Evolutionary conservation across 2,888 invertebrate species (phyloP).

Genomic region (Drosophila melanocephala): DNA sequence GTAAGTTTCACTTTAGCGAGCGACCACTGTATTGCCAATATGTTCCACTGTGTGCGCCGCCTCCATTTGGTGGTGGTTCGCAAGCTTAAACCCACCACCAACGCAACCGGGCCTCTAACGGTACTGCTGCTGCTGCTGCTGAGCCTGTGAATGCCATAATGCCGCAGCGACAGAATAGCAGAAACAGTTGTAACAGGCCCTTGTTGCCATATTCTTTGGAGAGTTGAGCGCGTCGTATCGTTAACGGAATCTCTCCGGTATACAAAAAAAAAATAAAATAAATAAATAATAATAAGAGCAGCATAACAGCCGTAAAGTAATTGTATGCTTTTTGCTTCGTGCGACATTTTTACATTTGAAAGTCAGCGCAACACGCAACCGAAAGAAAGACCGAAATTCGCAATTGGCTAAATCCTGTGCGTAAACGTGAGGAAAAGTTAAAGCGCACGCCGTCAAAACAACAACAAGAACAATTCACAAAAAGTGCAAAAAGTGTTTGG

Average conservation of each 20-base stretch:
- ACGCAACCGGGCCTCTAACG: constrained; percentile 28
- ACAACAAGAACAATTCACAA: constrained; percentile 69
- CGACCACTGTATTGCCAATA: constrained; percentile 11
- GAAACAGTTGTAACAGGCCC: constrained; percentile 15
- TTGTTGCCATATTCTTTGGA: constrained; percentile 46
- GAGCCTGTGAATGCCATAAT: constrained; percentile 45
- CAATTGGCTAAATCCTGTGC: constrained; percentile 28
- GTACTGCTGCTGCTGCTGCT: constrained; percentile 43
- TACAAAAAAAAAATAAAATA: constrained; percentile 3
- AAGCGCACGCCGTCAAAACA: constrained; percentile 36
- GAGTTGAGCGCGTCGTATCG: constrained; percentile 35
- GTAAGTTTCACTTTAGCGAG: neutral
- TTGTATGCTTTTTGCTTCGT: constrained; percentile 1
- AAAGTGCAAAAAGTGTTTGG: constrained; percentile 73
- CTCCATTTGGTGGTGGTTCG: constrained; percentile 50
- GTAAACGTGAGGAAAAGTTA: constrained; percentile 30
- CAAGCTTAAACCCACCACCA: constrained; percentile 41
- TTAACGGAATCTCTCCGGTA: constrained; percentile 24
- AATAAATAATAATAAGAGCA: constrained; percentile 8
- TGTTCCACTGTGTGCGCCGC: constrained; percentile 22
- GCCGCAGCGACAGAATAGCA: constrained; percentile 27
- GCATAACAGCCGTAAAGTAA: constrained; percentile 3
- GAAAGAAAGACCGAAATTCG: neutral
- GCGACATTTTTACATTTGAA: constrained; percentile 2
- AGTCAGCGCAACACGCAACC: constrained; percentile 28